Conservation (phyloP, 2,888 invertebrate species). For the Hedychridium roseum region DNA sequence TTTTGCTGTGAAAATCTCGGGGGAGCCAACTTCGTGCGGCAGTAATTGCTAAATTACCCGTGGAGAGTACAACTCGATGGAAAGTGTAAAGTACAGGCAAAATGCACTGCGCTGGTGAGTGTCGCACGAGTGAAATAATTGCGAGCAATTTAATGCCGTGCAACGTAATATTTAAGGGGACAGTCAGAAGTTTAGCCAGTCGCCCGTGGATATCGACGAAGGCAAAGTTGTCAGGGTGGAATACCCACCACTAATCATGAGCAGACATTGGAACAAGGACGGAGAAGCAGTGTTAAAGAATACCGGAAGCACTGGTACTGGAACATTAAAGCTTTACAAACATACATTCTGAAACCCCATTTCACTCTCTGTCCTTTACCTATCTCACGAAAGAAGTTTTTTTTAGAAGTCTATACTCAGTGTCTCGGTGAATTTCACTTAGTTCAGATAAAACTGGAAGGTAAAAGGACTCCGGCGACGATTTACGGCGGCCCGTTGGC, state of each 20-base stretch:
- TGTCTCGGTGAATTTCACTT: neutral
- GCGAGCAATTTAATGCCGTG: no score
- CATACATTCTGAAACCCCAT: no score
- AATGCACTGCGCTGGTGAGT: conserved; percentile 32
- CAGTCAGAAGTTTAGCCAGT: conserved; percentile 36
- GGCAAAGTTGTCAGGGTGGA: conserved; percentile 18
- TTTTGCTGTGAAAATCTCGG: neutral
- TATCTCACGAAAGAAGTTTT: no score
- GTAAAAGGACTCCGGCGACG: conserved; percentile 24
- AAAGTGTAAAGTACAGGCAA: neutral
- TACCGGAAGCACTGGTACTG: conserved; percentile 40
- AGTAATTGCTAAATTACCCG: neutral
- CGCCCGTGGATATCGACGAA: conserved; percentile 47
- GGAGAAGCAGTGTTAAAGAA: conserved; percentile 44
- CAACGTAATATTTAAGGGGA: conserved; percentile 19
- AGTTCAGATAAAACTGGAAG: conserved; percentile 35
- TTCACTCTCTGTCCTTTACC: no score
- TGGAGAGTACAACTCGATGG: neutral
- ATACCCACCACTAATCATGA: conserved; percentile 42
- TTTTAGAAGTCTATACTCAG: no score
- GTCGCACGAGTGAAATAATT: no score
- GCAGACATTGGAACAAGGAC: conserved; percentile 48
- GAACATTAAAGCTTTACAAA: neutral
- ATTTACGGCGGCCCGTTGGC: conserved; percentile 42
- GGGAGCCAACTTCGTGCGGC: neutral